A percentile compares a stretch with the other conserved stretches of the same genome.
Evolutionary conservation across 2,113 vertebrate genomes (phyloP).

Genomic region (Lophochroa leadbeateri): DNA sequence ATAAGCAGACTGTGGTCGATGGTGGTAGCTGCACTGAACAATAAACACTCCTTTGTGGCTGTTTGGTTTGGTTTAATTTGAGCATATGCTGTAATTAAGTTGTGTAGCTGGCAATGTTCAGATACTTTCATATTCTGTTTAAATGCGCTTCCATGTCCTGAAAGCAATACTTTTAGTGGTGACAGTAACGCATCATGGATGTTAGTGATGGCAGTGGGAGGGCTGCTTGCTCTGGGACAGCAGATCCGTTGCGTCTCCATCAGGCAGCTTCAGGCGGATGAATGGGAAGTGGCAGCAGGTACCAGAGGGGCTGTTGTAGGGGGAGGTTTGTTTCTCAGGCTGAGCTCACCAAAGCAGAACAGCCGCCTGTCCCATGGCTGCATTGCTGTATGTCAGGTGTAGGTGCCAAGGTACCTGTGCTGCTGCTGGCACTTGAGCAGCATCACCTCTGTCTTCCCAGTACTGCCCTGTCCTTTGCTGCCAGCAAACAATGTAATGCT

Average conservation of each 20-base stretch:
- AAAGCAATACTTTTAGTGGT: rapidly evolving
- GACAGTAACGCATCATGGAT: background rate
- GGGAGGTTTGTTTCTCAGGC: background rate
- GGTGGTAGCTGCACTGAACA: background rate
- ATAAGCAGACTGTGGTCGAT: rapidly evolving
- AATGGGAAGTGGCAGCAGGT: background rate
- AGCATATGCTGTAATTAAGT: rapidly evolving
- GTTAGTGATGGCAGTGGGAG: background rate
- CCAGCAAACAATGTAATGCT: background rate
- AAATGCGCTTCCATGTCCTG: rapidly evolving
- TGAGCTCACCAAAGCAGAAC: too few species aligned
- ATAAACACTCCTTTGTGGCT: background rate
- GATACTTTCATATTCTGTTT: background rate
- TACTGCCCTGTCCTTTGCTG: background rate
- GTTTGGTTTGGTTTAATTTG: background rate
- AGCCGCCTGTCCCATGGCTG: background rate
- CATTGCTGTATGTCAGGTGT: background rate
- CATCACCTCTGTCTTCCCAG: rapidly evolving
- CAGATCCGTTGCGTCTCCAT: background rate
- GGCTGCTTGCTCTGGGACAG: too few species aligned
- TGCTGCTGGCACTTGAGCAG: background rate
- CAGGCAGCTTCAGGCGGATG: background rate
- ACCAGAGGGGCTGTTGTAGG: background rate
- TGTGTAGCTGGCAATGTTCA: rapidly evolving
- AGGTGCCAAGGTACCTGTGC: background rate